Conservation (phyloP, 2,113 vertebrate species). For the Chauna torquata region DNA sequence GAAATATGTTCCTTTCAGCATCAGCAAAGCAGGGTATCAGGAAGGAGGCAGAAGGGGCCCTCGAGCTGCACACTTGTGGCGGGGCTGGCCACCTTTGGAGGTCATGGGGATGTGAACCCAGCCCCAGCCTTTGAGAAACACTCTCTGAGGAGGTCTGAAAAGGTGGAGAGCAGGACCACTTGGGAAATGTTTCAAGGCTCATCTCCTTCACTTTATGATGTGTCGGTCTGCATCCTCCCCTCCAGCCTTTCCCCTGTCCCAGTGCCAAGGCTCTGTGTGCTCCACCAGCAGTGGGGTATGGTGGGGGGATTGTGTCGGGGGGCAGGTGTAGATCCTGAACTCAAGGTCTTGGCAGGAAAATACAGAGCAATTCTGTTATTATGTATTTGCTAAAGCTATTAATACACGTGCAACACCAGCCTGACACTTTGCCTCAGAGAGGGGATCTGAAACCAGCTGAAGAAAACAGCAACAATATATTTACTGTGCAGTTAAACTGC, state of each 20-base stretch:
- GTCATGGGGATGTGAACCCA: no score
- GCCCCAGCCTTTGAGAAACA: no score
- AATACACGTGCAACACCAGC: background rate
- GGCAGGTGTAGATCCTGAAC: background rate
- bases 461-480: conserved; percentile 29
- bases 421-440: background rate
- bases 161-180: no score
- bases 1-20: background rate
- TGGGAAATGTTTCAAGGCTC: no score
- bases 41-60: no score
- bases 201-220: background rate
- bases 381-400: conserved; percentile 25
- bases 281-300: background rate
- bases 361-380: conserved; percentile 13
- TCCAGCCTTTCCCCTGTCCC: background rate
- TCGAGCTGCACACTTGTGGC: no score
- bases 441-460: background rate
- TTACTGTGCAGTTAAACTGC: background rate
- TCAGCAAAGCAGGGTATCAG: background rate
- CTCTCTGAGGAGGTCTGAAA: no score
- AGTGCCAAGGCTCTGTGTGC: background rate
- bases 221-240: background rate
- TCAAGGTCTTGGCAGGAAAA: background rate
- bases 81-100: no score
- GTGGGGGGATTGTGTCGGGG: background rate